Evolutionary conservation across 2,113 vertebrate genomes (phyloP), one percentile per base, ranked within the genome.

Genomic region (Phaethornis superciliosus): DNA sequence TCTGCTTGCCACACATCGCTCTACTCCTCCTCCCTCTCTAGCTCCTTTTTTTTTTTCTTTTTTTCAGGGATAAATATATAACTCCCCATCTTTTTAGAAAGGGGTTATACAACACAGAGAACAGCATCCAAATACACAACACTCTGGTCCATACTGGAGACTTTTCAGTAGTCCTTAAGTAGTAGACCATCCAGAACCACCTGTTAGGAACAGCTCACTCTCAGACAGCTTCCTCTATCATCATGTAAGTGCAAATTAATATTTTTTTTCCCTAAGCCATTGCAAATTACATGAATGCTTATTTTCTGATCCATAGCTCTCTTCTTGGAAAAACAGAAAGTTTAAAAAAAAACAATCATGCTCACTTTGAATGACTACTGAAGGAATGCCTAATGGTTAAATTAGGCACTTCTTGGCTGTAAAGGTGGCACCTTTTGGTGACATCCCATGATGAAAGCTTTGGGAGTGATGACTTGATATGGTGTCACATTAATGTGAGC

Each of bases 341-440:
- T 72, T 70, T 17, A n/a, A 46, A 58, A 83, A 89, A 81, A 83
- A 9, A 22, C 49, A 77, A 30, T 63, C 69, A 37, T 79, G 49
- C 20, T 91, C 20, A 30, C 12, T 88, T 94, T 74, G 94, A 93
- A 85, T 81, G 80, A 58, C 59, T 88, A 30, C 59, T 80, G 59
- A 94, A 74, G 42, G 91, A 92, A 85, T n/a, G 47, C 37, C 42
- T 82, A 91, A 93, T 81, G 60, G 85, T 80, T 87, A 91, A 95
- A 96, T 89, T 12, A 85, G 63, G 44, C 68, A 74, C 47, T 79
- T 95, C 71, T 89, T 90, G 63, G 27, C 56, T 85, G 19, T 52
- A 71, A 85, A 91, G 78, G 64, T 88, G 71, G 64, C 88, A 78
- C 54, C 60, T 82, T 90, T 88, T 81, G 77, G 62, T 74, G 68